Conservation (phyloP, 2,113 vertebrate species). For the Microcebus tavaratra region DNA sequence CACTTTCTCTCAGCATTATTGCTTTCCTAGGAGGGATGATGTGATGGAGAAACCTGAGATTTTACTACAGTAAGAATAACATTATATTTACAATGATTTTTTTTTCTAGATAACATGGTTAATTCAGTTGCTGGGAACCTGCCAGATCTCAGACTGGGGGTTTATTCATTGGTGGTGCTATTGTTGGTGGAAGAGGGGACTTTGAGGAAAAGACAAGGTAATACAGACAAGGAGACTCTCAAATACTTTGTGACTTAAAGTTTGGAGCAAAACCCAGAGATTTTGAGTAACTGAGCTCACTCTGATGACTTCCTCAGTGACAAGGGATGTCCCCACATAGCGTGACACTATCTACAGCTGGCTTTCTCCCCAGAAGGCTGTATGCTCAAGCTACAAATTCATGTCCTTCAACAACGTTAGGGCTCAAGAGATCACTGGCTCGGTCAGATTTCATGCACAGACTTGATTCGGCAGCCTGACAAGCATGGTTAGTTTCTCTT, state of each 20-base stretch:
- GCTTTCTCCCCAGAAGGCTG: not conserved
- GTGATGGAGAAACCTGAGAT: not conserved
- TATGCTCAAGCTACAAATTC: not conserved
- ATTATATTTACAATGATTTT: not conserved
- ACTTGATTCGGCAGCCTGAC: not conserved
- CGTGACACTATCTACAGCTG: not conserved
- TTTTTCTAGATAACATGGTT: not conserved
- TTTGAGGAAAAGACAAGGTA: not conserved
- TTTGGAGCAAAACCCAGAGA: constrained; percentile 20
- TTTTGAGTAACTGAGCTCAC: not conserved
- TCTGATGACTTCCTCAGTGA: not conserved
- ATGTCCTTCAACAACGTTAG: not conserved
- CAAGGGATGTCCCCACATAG: not conserved
- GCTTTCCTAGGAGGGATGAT: not conserved
- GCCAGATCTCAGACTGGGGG: not conserved
- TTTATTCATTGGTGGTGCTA: fast-evolving
- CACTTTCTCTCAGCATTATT: not conserved
- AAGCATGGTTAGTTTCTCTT: not conserved
- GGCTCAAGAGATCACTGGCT: not conserved
- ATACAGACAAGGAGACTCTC: not conserved
- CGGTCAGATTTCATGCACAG: not conserved
- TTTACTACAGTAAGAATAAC: not conserved
- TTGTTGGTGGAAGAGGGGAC: not conserved
- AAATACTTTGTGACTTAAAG: not conserved
- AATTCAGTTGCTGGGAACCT: not conserved